Base-by-base conservation (phyloP, 2,888 invertebrate genomes). In the Epirrita christyi region DNA sequence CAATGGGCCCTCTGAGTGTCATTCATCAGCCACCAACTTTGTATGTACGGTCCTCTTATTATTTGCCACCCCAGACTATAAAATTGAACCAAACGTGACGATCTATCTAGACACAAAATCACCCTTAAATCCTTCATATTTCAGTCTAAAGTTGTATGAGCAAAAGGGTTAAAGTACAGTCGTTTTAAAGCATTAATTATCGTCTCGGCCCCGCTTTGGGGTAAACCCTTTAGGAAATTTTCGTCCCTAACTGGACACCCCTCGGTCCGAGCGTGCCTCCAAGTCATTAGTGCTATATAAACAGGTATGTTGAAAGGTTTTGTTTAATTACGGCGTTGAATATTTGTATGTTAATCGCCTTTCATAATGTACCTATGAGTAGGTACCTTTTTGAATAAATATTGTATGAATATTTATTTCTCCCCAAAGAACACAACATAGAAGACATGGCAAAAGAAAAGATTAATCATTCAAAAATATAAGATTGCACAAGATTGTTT, bases 1-100 rank as follows among this genome's bases (percentile, higher is more conserved):
- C 92, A 89, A 92, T 92, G 89, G 91, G 88, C 82, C 92, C 92
- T 80, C 78, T 27, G 92, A 92, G 92, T 92, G 88, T 92, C 92
- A 92, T 92, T 89, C 92, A 92, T 92, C 92, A 92, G 77, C 80
- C 75, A 75, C 86, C 75, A 89, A 90, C 88, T 91, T 88, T 84
- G 81, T 85, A 88, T 88, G 86, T 88, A 85, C 87, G 83, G 78
- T 84, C 83, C 88, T 87, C 89, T 88, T 86, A 76, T 88, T 89
- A 91, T 90, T 88, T 85, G 82, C 88, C 85, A 83, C 87, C 87
- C 88, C 72, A 78, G 79, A 87, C 86, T 85, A 87, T 90, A 87
- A 90, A 91, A 90, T 88, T 88, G 85, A 81, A 88, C 90, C 84
- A 75, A 88, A 86, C 76, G 83, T 79, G 75, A 71, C 67, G 40